Conservation (phyloP, 2,797 vertebrate species). For the Alauda arvensis region DNA sequence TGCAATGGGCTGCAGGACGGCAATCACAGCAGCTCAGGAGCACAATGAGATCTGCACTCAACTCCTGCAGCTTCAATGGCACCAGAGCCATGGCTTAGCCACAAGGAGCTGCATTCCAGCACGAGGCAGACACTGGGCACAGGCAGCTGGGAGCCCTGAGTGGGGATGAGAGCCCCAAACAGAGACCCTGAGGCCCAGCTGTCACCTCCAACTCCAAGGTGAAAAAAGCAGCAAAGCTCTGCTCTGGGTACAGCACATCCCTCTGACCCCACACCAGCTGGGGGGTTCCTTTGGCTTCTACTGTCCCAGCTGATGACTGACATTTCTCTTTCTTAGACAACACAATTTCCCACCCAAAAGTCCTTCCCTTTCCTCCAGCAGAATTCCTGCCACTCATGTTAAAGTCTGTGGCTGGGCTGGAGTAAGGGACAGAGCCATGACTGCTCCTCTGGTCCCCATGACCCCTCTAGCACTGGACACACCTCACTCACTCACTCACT, state of each 20-base stretch:
- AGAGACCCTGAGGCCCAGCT: neutral
- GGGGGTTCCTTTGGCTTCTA: neutral
- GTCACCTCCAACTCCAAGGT: neutral
- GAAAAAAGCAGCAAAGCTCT: neutral
- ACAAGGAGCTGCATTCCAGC: neutral
- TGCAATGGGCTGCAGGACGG: conserved; percentile 49
- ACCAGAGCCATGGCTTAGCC: neutral
- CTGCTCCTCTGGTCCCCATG: accelerated
- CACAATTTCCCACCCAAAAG: neutral
- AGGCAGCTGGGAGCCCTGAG: neutral
- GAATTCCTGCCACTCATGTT: conserved; percentile 69
- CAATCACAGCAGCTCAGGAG: neutral
- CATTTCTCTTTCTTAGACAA: conserved; percentile 31
- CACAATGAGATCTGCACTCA: neutral
- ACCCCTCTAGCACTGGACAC: accelerated
- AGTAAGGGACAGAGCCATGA: neutral
- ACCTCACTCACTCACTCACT: neutral
- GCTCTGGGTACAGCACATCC: neutral
- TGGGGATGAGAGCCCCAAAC: neutral
- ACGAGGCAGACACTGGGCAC: accelerated
- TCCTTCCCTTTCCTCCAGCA: conserved; percentile 38
- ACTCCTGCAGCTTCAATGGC: neutral
- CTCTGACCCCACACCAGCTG: neutral
- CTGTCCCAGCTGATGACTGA: neutral
- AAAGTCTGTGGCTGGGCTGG: conserved; percentile 59